A percentile compares a stretch with the other conserved stretches of the same genome.
These are phyloP conservation scores for Tyrannus savana DNA, from an alignment of 2,113 vertebrate species.

Conservation along the genomic window DNA sequence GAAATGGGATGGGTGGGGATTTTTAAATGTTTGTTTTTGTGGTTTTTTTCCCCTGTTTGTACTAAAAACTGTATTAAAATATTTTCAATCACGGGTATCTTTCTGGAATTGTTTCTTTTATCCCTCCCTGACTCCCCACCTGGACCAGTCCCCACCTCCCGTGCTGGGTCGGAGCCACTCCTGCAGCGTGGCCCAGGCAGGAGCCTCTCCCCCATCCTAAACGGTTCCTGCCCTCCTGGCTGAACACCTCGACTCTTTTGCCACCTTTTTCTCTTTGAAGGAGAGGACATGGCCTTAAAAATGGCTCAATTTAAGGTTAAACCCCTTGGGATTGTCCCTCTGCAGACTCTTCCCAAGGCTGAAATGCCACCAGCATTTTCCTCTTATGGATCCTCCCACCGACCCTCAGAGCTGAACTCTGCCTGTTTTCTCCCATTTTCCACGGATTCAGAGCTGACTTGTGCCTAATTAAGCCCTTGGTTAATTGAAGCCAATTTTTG, in stretches of 20 bases:
- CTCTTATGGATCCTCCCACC: fast-evolving
- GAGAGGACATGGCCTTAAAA: not conserved
- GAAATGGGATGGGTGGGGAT: not conserved
- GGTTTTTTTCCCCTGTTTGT: not conserved
- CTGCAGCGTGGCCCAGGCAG: not conserved
- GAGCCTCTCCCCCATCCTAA: not conserved
- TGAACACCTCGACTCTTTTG: fast-evolving
- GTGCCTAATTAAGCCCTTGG: not conserved
- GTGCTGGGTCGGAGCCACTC: not conserved
- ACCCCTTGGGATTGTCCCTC: not conserved
- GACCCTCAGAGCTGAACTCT: not conserved
- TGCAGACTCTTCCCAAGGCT: not conserved
- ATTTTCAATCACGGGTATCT: not conserved
- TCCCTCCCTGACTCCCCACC: not conserved
- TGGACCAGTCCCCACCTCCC: not conserved
- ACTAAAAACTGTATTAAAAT: constrained; percentile 61
- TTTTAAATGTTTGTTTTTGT: not conserved
- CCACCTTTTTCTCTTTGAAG: fast-evolving
- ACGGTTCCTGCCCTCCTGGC: fast-evolving
- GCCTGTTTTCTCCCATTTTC: not conserved
- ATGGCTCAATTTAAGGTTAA: not conserved
- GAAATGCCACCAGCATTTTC: not conserved
- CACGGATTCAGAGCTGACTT: not conserved
- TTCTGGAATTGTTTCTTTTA: not conserved
- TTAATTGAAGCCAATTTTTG: not conserved